These are phyloP conservation scores for Caenorhabditis latens DNA, from an alignment of 1,140 invertebrate species.

Conservation along the genomic window DNA sequence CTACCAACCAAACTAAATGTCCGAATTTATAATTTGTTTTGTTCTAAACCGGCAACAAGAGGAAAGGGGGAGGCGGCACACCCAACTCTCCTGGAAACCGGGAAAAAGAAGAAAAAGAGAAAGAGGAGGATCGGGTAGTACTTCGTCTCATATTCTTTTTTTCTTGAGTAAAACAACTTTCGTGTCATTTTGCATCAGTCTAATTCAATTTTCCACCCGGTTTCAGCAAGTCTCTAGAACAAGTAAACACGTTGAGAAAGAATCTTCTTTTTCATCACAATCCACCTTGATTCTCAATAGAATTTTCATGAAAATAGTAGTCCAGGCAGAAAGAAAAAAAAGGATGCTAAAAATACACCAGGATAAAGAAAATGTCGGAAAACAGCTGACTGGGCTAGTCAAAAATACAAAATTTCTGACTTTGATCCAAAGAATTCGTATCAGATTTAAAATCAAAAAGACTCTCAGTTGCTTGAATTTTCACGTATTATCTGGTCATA, in stretches of 20 bases:
- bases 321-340: not conserved
- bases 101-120: not conserved
- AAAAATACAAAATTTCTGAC: too few relatives aligned
- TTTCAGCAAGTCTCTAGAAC: not conserved
- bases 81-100: slow-evolving; percentile 25
- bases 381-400: too few relatives aligned
- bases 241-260: not conserved
- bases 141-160: not conserved
- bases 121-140: not conserved
- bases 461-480: too few relatives aligned
- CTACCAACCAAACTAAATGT: slow-evolving; percentile 44
- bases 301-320: not conserved
- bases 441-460: too few relatives aligned
- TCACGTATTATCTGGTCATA: too few relatives aligned
- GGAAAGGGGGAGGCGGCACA: not conserved
- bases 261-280: not conserved
- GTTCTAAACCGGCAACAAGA: slow-evolving; percentile 35
- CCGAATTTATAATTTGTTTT: slow-evolving; percentile 56
- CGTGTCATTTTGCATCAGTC: not conserved
- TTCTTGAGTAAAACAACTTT: not conserved
- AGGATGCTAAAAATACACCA: not conserved
- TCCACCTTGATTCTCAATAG: slow-evolving; percentile 38
- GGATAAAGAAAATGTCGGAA: not conserved
- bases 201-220: not conserved
- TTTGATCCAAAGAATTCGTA: too few relatives aligned